Percentiles rank a stretch among this genome's conserved stretches.
These are phyloP conservation scores for Gobio occitaniae DNA, from an alignment of 2,797 vertebrate genomes.

Conservation along the genomic window DNA sequence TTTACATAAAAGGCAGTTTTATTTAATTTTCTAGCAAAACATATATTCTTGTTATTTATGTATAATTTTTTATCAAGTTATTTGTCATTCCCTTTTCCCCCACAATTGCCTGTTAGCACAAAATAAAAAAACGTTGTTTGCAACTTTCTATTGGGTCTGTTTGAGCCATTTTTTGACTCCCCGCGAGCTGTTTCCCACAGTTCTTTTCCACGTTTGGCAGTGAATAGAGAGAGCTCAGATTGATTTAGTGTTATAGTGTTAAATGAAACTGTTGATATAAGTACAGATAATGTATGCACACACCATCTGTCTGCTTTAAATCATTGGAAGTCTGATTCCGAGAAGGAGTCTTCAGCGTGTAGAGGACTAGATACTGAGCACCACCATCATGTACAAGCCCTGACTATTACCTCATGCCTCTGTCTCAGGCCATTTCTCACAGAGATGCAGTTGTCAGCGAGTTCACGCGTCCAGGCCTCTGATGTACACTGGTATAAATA, in stretches of 20 bases:
- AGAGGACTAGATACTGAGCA: slow-evolving; percentile 23
- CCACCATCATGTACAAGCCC: slow-evolving; percentile 2
- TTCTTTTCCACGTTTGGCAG: slow-evolving; percentile 2
- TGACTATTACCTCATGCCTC: slow-evolving; percentile 40
- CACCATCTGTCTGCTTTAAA: slow-evolving; percentile 44
- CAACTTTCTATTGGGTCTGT: background rate
- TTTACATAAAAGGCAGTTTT: background rate
- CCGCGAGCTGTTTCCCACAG: background rate
- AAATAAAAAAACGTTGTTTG: background rate
- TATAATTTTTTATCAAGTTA: background rate
- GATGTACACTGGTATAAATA: slow-evolving; percentile 57
- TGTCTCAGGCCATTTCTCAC: slow-evolving; percentile 32
- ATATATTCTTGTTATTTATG: background rate
- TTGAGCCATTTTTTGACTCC: background rate
- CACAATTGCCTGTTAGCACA: background rate
- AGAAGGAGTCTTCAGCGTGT: slow-evolving; percentile 3
- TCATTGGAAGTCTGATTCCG: slow-evolving; percentile 10
- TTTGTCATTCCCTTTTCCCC: background rate
- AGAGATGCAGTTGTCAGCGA: slow-evolving; percentile 44
- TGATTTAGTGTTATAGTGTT: slow-evolving; percentile 32
- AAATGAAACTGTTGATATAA: slow-evolving; percentile 31
- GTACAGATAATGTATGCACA: slow-evolving; percentile 31
- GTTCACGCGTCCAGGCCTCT: slow-evolving; percentile 42
- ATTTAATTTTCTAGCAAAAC: background rate
- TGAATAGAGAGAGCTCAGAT: background rate